Evolutionary conservation across 92 coral and sea anemone species (phyloP).

Genomic region (Micromussa lordhowensis): DNA sequence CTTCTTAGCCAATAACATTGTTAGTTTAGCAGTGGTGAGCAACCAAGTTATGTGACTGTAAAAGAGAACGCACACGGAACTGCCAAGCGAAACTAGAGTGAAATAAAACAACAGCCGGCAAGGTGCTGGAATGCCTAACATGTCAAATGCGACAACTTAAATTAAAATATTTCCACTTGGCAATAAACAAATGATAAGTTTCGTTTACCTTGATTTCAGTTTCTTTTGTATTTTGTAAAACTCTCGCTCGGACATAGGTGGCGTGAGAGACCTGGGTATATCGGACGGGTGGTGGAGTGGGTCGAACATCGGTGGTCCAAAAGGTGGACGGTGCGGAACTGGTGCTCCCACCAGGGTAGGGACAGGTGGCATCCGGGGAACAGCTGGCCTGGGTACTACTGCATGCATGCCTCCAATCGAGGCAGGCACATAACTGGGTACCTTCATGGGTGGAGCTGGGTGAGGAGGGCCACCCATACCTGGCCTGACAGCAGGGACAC

Average conservation of each 20-base stretch:
- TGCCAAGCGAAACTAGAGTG: background rate
- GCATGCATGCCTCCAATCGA: constrained; percentile 38
- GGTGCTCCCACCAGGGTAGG: constrained; percentile 51
- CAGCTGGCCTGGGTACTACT: constrained; percentile 29
- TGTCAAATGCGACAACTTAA: background rate
- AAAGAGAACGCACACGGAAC: too few relatives aligned
- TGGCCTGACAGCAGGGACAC: constrained; percentile 76
- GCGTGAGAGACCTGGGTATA: constrained; percentile 48
- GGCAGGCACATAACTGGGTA: constrained; percentile 55
- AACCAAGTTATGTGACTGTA: background rate
- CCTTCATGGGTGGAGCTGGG: constrained; percentile 46
- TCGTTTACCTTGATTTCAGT: constrained; percentile 36
- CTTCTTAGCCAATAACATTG: too few relatives aligned
- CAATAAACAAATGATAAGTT: background rate
- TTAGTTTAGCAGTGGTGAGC: background rate
- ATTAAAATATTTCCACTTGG: too few relatives aligned
- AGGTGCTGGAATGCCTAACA: too few relatives aligned
- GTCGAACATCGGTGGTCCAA: constrained; percentile 54
- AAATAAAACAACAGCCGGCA: background rate
- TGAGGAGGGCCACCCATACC: constrained; percentile 20
- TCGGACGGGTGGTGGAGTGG: constrained; percentile 47
- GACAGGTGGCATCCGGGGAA: constrained; percentile 56
- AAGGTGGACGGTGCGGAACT: constrained; percentile 56
- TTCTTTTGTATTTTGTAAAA: constrained; percentile 77
- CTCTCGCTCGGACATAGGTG: constrained; percentile 90